Evolutionary conservation across 92 coral and sea anemone genomes (phyloP), one percentile per base, ranked within the genome.

Genomic region (Palythoa grandis): DNA sequence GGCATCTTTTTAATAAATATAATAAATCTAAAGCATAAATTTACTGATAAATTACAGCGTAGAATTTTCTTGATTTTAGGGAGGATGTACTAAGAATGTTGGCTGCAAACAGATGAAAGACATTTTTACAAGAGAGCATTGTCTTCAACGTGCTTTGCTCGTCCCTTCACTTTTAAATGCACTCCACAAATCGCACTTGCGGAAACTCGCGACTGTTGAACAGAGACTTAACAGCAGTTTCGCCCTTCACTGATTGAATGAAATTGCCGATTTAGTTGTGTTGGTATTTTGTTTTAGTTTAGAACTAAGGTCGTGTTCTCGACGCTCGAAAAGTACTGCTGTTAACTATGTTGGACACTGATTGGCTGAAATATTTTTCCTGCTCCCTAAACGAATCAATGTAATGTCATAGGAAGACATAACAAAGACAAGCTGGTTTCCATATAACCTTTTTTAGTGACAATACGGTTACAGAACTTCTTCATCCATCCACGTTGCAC

Each of bases 11-110:
- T 35, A 17, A 6, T 72, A 29, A 29, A 29, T 29, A 17, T 37
- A 73, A 4, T 0, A n/a, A 65, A 74, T 12, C 25, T 63, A 11
- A 54, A 25, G 52, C 38, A 13, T 80, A 65, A 80, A 66, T 66
- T 63, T 66, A 16, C 52, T 80, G 74, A 80, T 3, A 43, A 43
- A 43, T 66, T 80, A 80, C 74, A 80, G 72, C 11, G 23, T 65
- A 80, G 74, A 76, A 80, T 80, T 80, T 80, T 80, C 61, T 80
- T 80, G 85, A 39, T 80, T 80, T 8, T 80, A 80, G 85, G 74
- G 85, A 80, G 40, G 85, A 80, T 16, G 60, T 80, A 66, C 74
- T 80, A 52, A 66, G 58, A 47, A 25, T 80, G 74, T 66, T 80
- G 85, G 85, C 85, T 43, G 56, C 61, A 23, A 66, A 80, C 85